A percentile compares a stretch with the other conserved stretches of the same genome.
Evolutionary conservation across 2,888 invertebrate species (phyloP).

Genomic region (Drosophila crucigera): DNA sequence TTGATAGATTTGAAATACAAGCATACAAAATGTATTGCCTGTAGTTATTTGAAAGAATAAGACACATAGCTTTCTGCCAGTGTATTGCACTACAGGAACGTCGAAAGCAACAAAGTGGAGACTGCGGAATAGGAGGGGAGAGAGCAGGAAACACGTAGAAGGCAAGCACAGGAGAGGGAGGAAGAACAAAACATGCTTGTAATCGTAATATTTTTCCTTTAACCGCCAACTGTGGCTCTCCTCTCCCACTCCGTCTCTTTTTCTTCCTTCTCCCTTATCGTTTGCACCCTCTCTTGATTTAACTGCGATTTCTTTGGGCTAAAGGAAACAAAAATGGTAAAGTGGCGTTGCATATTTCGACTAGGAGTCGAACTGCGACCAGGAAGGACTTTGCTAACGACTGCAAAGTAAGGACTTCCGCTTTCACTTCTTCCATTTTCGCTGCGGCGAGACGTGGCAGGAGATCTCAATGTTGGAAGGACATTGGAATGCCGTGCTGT

Average conservation of each 20-base stretch:
- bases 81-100: slow-evolving; percentile 34
- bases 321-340: slow-evolving; percentile 9
- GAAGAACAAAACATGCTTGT: slow-evolving; percentile 55
- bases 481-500: slow-evolving; percentile 76
- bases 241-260: not conserved
- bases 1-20: not conserved
- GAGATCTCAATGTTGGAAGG: slow-evolving; percentile 47
- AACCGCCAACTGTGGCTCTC: slow-evolving; percentile 21
- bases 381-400: slow-evolving; percentile 44
- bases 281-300: not conserved
- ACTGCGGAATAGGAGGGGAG: slow-evolving; percentile 14
- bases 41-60: not conserved
- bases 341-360: slow-evolving; percentile 69
- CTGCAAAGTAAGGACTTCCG: slow-evolving; percentile 78
- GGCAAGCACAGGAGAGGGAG: not conserved
- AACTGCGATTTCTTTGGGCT: slow-evolving; percentile 33
- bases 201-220: slow-evolving; percentile 53
- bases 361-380: slow-evolving; percentile 26
- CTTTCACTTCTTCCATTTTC: slow-evolving; percentile 40
- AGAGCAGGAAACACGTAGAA: not conserved
- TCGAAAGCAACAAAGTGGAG: slow-evolving; percentile 17
- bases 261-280: too few relatives aligned
- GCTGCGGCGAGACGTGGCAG: slow-evolving; percentile 13
- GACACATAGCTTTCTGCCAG: slow-evolving; percentile 20
- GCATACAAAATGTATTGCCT: not conserved